Evolutionary conservation across 2,888 invertebrate genomes (phyloP).

Genomic region (Drosophila incognita): DNA sequence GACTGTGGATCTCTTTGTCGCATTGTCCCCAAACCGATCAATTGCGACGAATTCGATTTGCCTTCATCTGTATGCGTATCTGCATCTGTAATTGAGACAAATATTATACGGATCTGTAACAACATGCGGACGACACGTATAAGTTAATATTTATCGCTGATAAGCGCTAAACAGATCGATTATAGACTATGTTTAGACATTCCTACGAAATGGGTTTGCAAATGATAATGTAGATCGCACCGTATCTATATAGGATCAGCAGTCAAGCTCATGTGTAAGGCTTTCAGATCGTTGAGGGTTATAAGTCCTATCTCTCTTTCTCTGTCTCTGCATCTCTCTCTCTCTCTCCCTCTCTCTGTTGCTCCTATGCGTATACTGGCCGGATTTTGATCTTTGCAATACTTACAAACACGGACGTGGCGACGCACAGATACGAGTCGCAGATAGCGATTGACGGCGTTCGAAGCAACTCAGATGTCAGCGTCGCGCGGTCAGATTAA

Average conservation of each 20-base stretch:
- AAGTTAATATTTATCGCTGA: slow-evolving; percentile 60
- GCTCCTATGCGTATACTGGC: slow-evolving; percentile 30
- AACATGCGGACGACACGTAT: slow-evolving; percentile 9
- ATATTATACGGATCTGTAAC: slow-evolving; percentile 28
- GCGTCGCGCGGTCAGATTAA: slow-evolving; percentile 67
- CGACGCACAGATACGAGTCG: slow-evolving; percentile 57
- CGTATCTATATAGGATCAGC: slow-evolving; percentile 61
- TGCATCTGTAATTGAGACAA: slow-evolving; percentile 24
- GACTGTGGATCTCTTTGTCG: slow-evolving; percentile 64
- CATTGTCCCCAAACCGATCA: slow-evolving; percentile 23
- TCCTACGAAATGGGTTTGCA: slow-evolving; percentile 16
- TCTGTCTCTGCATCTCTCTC: neutral
- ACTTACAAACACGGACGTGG: slow-evolving; percentile 62
- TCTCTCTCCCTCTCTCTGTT: neutral
- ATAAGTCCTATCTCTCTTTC: slow-evolving; percentile 8
- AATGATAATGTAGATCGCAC: slow-evolving; percentile 21
- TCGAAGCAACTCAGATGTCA: slow-evolving; percentile 25
- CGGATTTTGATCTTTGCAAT: slow-evolving; percentile 77
- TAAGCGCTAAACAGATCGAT: slow-evolving; percentile 33
- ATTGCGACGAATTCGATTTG: slow-evolving; percentile 27
- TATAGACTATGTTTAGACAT: slow-evolving; percentile 10
- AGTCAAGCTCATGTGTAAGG: slow-evolving; percentile 47
- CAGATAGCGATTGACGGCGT: slow-evolving; percentile 58
- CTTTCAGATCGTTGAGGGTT: slow-evolving; percentile 52
- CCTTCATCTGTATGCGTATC: slow-evolving; percentile 8